Evolutionary conservation across 2,888 invertebrate species (phyloP), one percentile per base, ranked within the genome.

Genomic region (Acanthococcus lagerstroemiae): DNA sequence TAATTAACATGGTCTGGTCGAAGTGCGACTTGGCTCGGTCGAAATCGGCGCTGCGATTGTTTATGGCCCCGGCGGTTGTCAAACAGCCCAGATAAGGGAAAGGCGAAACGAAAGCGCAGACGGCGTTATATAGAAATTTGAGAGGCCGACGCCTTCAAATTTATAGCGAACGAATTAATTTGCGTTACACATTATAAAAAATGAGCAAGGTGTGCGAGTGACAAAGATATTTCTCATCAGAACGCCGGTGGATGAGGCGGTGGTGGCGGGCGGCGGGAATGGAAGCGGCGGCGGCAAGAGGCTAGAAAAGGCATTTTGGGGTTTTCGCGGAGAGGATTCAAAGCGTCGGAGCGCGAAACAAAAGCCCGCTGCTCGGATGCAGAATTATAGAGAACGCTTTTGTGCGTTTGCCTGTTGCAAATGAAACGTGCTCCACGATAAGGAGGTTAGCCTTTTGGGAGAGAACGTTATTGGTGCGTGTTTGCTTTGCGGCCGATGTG

Each of bases 351-450:
- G 61, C 54, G 37, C 61, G 61, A 61, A 61, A 61, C 61, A 61
- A 61, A 61, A 61, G 61, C 50, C 52, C 52, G 5, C 52, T 48
- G 22, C 30, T 61, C 50, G 50, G 52, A 61, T 52, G 48, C 52
- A 52, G 61, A 61, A 48, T 61, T 61, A 61, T 61, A 61, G 61
- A 37, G 46, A 48, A 52, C 26, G 27, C 26, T 46, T 61, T 50
- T 30, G 61, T 52, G 61, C 61, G 61, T 61, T 61, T 61, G 61
- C 61, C 61, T 61, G 61, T 61, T 61, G 61, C 61, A 61, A 61
- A 61, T 61, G 61, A 61, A 61, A 61, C 61, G 61, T 48, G 61
- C 61, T n/a, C 37, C 54, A 48, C 48, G 45, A 52, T 61, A 61
- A 61, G 61, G 52, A 61, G 61, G 61, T 61, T 61, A 61, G 50